A percentile compares a stretch with the other conserved stretches of the same genome.
Evolutionary conservation across 2,888 invertebrate genomes (phyloP).

Genomic region (Rhamphomyia laevipes): DNA sequence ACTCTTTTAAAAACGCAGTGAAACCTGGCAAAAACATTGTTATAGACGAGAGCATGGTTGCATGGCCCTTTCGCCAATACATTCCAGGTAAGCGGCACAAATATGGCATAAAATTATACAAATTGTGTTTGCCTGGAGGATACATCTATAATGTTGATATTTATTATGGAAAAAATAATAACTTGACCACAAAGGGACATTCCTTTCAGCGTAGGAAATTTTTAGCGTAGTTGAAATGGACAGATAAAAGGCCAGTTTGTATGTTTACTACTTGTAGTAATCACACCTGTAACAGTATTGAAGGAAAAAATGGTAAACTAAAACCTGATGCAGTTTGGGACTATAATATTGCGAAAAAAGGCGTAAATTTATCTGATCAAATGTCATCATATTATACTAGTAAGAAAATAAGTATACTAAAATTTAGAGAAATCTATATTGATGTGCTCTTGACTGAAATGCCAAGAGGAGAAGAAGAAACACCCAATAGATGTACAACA

Average conservation of each 20-base stretch:
- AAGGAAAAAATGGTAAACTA: constrained; percentile 10
- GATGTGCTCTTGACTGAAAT: neutral
- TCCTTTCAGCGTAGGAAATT: constrained; percentile 18
- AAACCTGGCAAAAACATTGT: constrained; percentile 19
- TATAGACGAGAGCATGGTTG: constrained; percentile 28
- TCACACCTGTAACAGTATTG: constrained; percentile 8
- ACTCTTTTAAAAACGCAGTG: constrained; percentile 6
- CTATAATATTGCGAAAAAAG: constrained; percentile 9
- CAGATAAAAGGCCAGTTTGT: constrained; percentile 17
- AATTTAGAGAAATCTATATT: too few relatives aligned
- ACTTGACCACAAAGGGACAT: constrained; percentile 1
- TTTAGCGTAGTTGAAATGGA: constrained; percentile 18
- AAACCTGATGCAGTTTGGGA: constrained; percentile 11
- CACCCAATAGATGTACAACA: constrained; percentile 3
- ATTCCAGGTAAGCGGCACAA: constrained; percentile 17
- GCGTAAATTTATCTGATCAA: neutral
- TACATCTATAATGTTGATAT: constrained; percentile 8
- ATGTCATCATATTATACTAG: constrained; percentile 1
- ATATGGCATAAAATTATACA: constrained; percentile 9
- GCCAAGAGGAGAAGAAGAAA: neutral
- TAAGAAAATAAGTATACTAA: too few relatives aligned
- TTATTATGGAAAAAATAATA: constrained; percentile 7
- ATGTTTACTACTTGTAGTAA: constrained; percentile 9
- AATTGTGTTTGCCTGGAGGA: constrained; percentile 9
- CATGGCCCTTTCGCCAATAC: constrained; percentile 25